Conservation (phyloP, 2,888 invertebrate species). For the Pardosa pseudoannulata region DNA sequence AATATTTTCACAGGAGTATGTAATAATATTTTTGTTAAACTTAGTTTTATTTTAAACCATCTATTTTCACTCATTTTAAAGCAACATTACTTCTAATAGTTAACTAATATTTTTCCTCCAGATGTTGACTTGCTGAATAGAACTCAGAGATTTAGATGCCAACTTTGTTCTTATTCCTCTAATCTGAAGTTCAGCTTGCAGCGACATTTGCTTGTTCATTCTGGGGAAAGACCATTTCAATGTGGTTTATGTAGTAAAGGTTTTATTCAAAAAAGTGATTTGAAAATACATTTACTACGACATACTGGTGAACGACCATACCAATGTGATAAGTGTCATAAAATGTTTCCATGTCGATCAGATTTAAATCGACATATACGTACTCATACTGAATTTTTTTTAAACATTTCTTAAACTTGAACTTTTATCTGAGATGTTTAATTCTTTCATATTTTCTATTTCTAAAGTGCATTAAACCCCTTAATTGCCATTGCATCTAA, state of each 20-base stretch:
- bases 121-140: background rate
- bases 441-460: too few relatives aligned
- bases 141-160: conserved; percentile 21
- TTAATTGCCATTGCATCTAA: too few relatives aligned
- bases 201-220: conserved; percentile 27
- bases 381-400: too few relatives aligned
- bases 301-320: conserved; percentile 35
- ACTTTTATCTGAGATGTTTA: too few relatives aligned
- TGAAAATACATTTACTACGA: conserved; percentile 27
- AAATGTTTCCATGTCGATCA: background rate
- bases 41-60: too few relatives aligned
- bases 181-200: conserved; percentile 15
- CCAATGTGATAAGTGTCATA: conserved; percentile 26
- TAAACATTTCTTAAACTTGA: too few relatives aligned
- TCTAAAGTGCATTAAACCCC: too few relatives aligned
- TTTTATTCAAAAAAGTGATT: conserved; percentile 48
- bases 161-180: conserved; percentile 30
- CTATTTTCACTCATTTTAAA: too few relatives aligned
- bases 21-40: too few relatives aligned
- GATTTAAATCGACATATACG: conserved; percentile 22
- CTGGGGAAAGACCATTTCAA: conserved; percentile 25
- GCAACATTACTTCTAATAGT: too few relatives aligned
- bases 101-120: conserved; percentile 2
- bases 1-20: too few relatives aligned
- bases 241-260: conserved; percentile 30